Conservation (phyloP, 2,113 vertebrate genomes). For the Myiozetetes cayanensis region DNA sequence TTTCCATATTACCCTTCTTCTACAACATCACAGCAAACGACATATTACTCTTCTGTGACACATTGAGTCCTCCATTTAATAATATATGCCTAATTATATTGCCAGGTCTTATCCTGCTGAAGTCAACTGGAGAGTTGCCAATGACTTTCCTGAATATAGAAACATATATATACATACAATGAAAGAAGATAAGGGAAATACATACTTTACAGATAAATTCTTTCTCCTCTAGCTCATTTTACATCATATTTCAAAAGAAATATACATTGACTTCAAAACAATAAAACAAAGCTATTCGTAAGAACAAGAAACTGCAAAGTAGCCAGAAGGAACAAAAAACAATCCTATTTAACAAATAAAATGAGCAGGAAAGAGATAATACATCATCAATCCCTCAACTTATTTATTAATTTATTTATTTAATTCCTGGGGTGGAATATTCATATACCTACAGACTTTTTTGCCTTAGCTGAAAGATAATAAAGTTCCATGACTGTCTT, state of each 20-base stretch:
- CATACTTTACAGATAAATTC: constrained; percentile 28
- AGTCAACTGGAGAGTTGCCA: constrained; percentile 58
- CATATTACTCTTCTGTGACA: constrained; percentile 43
- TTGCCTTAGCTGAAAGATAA: background rate
- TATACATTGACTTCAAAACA: constrained; percentile 30
- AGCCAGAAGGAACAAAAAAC: background rate
- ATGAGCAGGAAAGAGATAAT: background rate
- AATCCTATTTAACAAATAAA: background rate
- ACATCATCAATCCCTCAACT: background rate
- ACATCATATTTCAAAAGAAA: constrained; percentile 38
- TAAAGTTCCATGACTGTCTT: background rate
- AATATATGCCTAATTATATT: constrained; percentile 51
- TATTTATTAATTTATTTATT: background rate
- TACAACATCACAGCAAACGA: constrained; percentile 21
- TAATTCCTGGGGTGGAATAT: background rate
- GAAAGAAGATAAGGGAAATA: constrained; percentile 35
- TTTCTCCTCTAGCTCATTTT: constrained; percentile 21
- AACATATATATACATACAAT: background rate
- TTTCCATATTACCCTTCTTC: background rate
- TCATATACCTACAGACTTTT: background rate
- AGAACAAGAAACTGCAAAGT: constrained; percentile 3
- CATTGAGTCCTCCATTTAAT: constrained; percentile 31
- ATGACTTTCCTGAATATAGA: constrained; percentile 35
- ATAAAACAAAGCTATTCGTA: background rate
- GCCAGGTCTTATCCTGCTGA: constrained; percentile 45